Conservation (phyloP, 2,113 vertebrate genomes). For the Rhagologus leucostigma region DNA sequence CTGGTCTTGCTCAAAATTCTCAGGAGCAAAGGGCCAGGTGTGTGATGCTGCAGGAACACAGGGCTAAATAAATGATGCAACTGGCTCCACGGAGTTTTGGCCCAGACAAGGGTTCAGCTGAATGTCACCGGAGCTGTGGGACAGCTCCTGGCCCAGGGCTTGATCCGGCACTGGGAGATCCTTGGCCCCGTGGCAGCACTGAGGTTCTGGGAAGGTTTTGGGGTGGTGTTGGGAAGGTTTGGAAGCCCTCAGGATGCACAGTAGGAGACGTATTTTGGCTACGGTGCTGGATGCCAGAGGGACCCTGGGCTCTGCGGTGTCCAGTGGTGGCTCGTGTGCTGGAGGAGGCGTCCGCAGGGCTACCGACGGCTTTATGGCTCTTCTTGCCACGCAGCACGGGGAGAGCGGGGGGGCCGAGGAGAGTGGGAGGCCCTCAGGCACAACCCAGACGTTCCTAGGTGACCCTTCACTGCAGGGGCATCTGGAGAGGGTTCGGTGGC, state of each 20-base stretch:
- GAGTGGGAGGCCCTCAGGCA: neutral
- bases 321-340: fast-evolving
- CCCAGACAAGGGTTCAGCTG: neutral
- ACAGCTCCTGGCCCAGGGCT: neutral
- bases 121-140: neutral
- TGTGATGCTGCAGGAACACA: neutral
- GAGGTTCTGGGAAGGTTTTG: neutral
- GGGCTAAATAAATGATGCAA: conserved; percentile 10
- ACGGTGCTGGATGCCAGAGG: fast-evolving
- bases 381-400: fast-evolving
- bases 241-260: neutral
- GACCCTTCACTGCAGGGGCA: fast-evolving
- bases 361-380: fast-evolving
- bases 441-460: neutral
- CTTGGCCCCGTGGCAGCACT: fast-evolving
- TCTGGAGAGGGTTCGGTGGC: neutral
- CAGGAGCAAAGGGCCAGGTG: neutral
- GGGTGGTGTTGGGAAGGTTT: neutral
- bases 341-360: fast-evolving
- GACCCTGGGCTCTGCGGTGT: fast-evolving
- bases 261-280: neutral
- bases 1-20: conserved; percentile 32
- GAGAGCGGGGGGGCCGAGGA: fast-evolving
- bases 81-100: neutral
- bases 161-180: fast-evolving